Evolutionary conservation across 2,888 invertebrate species (phyloP), one percentile per base, ranked within the genome.

Genomic region (Auanema sp.): DNA sequence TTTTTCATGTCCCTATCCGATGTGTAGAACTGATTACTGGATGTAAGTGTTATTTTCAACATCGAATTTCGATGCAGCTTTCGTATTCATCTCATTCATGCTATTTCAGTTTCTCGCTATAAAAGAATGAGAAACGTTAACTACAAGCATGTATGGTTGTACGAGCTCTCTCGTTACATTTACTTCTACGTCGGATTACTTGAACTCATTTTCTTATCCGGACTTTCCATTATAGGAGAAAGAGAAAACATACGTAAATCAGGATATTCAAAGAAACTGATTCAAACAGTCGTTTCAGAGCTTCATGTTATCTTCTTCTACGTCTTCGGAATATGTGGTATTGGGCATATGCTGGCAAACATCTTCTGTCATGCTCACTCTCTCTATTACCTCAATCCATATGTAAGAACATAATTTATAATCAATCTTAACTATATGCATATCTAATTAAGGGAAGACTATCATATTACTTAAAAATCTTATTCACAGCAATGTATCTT

Each of bases 301-400:
- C 65, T 76, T 25, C 82, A 82, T 55, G 82, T 82, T 21, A 79
- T 83, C 50, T 81, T 80, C 73, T 82, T 82, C 75, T 82, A 82
- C 65, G 72, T 76, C 14, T 83, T 83, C 64, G 82, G 82, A 44
- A 68, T 74, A 43, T 83, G 78, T 60, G 83, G 79, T 44, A 75
- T 79, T 53, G 77, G 77, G 43, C 81, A 82, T 65, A 82, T 83
- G 75, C 64, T 80, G 16, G 60, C 79, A n/a, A 82, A 82, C 55
- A 79, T 77, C 40, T 72, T 81, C 65, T 82, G 82, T 53, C 82
- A 83, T 60, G 72, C 77, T 2, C 77, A 76, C 53, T 83, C 82
- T 0, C 70, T 83, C 16, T 82, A 81, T 60, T 79, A 80, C 65
- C 65, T 82, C 51, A 79, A 81, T 63, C 82, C 82, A 12, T 81